phyloP scores from a whole-genome alignment of 2,113 vertebrate genomes.

The Sitta europaea region DNA sequence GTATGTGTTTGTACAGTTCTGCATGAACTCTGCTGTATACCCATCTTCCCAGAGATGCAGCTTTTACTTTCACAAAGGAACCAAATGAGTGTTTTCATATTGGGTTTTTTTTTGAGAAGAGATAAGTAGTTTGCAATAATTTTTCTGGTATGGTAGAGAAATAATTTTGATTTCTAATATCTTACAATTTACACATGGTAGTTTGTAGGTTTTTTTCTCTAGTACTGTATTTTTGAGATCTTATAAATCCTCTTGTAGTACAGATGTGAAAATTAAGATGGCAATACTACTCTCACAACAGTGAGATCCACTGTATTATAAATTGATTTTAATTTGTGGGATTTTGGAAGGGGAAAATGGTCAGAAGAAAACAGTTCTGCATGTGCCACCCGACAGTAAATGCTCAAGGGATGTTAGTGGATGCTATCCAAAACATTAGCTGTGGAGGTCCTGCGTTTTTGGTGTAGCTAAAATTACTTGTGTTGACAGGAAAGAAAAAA shows the following conservation, averaged over 20 bases:
- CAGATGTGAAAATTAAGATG: neutral
- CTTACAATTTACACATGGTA: neutral
- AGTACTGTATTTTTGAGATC: neutral
- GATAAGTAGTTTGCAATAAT: neutral
- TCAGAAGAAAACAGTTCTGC: neutral
- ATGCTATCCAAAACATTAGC: neutral
- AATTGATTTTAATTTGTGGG: neutral
- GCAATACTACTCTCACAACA: neutral
- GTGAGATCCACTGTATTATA: neutral
- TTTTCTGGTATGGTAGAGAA: neutral
- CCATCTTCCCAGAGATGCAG: neutral
- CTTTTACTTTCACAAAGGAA: neutral
- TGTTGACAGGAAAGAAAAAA: conserved; percentile 4
- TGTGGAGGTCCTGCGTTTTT: neutral
- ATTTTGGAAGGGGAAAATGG: neutral
- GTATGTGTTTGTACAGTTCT: neutral
- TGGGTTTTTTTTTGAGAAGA: neutral
- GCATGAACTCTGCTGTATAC: neutral
- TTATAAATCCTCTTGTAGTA: neutral
- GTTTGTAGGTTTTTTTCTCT: neutral
- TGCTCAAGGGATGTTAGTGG: neutral
- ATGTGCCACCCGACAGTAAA: neutral
- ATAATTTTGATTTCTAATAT: neutral
- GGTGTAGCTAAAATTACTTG: conserved; percentile 2
- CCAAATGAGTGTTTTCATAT: neutral